Percentiles rank a stretch among this genome's conserved stretches.
Evolutionary conservation across 2,797 vertebrate genomes (phyloP).

Genomic region (Mormyrops attenuatus): DNA sequence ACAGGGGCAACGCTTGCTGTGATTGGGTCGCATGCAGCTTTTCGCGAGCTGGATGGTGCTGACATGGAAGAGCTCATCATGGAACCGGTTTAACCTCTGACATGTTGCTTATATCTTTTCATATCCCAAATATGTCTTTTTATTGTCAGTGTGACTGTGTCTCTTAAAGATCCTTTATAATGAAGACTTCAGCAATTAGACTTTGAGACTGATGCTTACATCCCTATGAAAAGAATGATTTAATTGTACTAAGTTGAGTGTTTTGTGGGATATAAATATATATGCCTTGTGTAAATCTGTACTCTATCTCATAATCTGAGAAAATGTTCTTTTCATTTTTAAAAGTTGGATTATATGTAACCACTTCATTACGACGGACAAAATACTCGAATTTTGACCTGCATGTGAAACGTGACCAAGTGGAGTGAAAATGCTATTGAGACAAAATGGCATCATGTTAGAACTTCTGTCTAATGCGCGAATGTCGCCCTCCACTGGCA

Average conservation of each 20-base stretch:
- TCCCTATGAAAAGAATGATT: neutral
- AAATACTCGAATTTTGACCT: neutral
- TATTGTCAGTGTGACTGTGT: constrained; percentile 35
- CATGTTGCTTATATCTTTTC: constrained; percentile 21
- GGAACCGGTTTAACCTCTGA: constrained; percentile 72
- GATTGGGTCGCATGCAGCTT: constrained; percentile 80
- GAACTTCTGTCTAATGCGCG: neutral
- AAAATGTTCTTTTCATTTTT: neutral
- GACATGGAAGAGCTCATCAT: constrained; percentile 77
- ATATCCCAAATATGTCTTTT: constrained; percentile 24
- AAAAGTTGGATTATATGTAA: neutral
- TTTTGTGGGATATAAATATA: neutral
- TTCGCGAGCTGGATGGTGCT: constrained; percentile 71
- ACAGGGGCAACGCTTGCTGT: constrained; percentile 82
- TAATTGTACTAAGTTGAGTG: neutral
- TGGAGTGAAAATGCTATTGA: neutral
- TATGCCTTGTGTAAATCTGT: neutral
- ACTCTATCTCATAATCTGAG: neutral
- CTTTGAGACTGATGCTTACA: neutral
- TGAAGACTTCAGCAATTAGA: neutral
- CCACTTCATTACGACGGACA: neutral
- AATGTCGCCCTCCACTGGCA: constrained; percentile 18
- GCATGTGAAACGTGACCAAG: neutral
- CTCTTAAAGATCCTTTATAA: neutral
- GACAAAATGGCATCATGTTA: neutral